Evolutionary conservation across 2,113 vertebrate species (phyloP).

Genomic region (Zapus hudsonius): DNA sequence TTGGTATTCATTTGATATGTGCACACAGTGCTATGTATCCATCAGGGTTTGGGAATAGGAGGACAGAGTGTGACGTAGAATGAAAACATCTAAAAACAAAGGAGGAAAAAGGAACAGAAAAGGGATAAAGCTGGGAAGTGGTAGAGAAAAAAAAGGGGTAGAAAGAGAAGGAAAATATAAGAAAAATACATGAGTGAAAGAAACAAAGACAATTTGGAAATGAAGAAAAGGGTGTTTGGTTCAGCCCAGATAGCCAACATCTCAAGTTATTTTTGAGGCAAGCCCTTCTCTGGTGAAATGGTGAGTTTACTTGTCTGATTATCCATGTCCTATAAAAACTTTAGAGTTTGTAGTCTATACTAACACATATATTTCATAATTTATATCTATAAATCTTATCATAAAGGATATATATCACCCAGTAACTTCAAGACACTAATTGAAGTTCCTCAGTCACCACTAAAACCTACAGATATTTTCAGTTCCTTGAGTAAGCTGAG

Average conservation of each 20-base stretch:
- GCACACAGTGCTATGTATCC: too few relatives aligned
- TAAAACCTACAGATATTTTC: neutral
- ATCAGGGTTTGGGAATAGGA: neutral
- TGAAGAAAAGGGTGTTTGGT: neutral
- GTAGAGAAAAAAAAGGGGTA: fast-evolving
- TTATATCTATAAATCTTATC: neutral
- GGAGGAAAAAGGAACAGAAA: neutral
- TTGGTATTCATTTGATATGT: too few relatives aligned
- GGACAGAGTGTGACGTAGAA: neutral
- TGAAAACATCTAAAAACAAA: neutral
- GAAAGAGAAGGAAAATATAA: neutral
- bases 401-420: neutral
- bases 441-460: neutral
- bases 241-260: neutral
- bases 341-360: neutral
- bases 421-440: neutral
- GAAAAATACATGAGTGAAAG: neutral
- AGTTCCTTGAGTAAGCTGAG: neutral
- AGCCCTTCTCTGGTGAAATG: neutral
- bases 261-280: neutral
- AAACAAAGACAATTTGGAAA: neutral
- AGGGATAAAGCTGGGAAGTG: neutral
- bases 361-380: neutral
- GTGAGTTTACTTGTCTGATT: neutral
- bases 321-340: neutral